Evolutionary conservation across 2,797 vertebrate species (phyloP).

Genomic region (Clarias laeviceps): DNA sequence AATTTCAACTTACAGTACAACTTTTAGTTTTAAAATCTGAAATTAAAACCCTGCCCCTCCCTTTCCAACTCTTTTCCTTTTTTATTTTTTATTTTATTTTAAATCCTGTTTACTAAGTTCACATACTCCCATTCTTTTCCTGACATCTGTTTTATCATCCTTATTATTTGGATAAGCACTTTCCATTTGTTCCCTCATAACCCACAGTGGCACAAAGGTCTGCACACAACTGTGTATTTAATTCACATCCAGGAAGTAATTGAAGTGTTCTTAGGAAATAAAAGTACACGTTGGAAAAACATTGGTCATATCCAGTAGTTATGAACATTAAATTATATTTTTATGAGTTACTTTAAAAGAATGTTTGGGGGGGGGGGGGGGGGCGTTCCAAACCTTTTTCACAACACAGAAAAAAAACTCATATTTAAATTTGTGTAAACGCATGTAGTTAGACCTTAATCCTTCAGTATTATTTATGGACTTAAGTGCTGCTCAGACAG

Average conservation of each 20-base stretch:
- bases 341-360: background rate
- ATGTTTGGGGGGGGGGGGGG: background rate
- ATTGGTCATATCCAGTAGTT: background rate
- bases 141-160: background rate
- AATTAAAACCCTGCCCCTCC: too few species aligned
- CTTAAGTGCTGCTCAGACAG: background rate
- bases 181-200: background rate
- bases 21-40: too few species aligned
- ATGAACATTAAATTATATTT: background rate
- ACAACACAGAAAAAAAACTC: background rate
- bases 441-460: background rate
- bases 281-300: background rate
- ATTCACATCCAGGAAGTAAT: background rate
- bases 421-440: constrained; percentile 4
- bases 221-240: background rate
- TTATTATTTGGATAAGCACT: background rate
- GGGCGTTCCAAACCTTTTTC: background rate
- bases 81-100: too few species aligned
- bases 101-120: too few species aligned
- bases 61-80: too few species aligned
- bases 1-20: too few species aligned
- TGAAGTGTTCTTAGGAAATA: background rate
- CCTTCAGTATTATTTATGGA: constrained; percentile 16
- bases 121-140: background rate
- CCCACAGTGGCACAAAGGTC: background rate